A percentile compares a stretch with the other conserved stretches of the same genome.
These are phyloP conservation scores for Onthophagus taurus DNA, from an alignment of 1,140 invertebrate species.

Conservation along the genomic window DNA sequence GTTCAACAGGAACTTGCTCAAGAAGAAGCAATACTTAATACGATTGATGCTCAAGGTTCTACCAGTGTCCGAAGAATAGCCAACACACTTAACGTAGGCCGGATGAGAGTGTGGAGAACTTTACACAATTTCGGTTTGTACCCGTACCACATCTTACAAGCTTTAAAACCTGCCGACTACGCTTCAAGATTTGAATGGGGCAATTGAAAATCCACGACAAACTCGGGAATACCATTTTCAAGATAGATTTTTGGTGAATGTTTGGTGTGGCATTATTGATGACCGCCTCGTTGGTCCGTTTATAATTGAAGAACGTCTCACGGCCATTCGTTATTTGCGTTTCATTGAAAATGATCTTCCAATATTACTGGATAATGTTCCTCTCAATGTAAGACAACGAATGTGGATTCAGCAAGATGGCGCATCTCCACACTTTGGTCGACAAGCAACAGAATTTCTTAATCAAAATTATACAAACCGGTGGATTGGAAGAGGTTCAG, in stretches of 20 bases:
- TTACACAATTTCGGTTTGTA: too few species aligned
- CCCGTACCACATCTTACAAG: too few species aligned
- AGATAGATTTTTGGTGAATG: conserved; percentile 8
- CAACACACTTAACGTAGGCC: too few species aligned
- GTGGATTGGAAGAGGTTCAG: conserved; percentile 8
- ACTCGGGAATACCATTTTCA: too few species aligned
- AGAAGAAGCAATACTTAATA: too few species aligned
- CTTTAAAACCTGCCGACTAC: too few species aligned
- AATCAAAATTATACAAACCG: conserved; percentile 7
- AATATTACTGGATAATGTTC: conserved; percentile 11
- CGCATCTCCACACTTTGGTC: conserved; percentile 8
- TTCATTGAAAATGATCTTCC: conserved; percentile 7
- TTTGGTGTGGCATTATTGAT: conserved; percentile 8
- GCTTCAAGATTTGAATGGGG: too few species aligned
- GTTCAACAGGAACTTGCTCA: too few species aligned
- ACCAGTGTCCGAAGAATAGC: too few species aligned
- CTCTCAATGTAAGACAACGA: conserved; percentile 2
- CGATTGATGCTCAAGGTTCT: too few species aligned
- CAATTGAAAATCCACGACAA: too few species aligned
- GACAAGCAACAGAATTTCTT: conserved; percentile 7
- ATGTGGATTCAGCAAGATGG: conserved; percentile 11
- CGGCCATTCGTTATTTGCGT: conserved; percentile 7
- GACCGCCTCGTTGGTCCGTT: conserved; percentile 4
- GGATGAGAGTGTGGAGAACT: too few species aligned
- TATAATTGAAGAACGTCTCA: conserved; percentile 7